Evolutionary conservation across 2,797 vertebrate genomes (phyloP).

Genomic region (Dicrostonyx torquatus): DNA sequence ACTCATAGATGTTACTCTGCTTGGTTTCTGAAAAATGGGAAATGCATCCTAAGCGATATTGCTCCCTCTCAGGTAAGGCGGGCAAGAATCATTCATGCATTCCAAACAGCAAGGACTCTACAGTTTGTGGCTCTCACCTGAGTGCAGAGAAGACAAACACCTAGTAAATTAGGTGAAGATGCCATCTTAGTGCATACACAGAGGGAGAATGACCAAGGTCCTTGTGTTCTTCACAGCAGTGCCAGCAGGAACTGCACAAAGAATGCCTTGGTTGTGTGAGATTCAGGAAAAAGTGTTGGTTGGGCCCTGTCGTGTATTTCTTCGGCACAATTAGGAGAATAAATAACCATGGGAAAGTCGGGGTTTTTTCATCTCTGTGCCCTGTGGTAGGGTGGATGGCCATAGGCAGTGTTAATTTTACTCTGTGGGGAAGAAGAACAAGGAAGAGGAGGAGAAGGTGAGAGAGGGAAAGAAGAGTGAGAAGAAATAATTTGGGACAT

Average conservation of each 20-base stretch:
- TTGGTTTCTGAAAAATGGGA: background rate
- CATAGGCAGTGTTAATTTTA: background rate
- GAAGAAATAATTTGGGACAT: background rate
- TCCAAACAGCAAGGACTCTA: background rate
- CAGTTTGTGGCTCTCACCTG: fast-evolving
- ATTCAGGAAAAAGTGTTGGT: background rate
- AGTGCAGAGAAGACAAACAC: too few relatives aligned
- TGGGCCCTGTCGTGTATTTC: fast-evolving
- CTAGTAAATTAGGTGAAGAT: background rate
- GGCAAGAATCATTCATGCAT: background rate
- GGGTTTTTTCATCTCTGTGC: background rate
- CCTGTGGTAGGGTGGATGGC: background rate
- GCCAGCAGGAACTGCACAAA: background rate
- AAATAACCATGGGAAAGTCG: background rate
- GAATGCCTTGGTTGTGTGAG: background rate
- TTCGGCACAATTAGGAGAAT: too few relatives aligned
- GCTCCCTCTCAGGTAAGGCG: background rate
- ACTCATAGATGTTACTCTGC: background rate
- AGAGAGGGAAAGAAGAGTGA: background rate
- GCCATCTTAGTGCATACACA: background rate
- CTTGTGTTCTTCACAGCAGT: background rate
- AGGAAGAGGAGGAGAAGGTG: background rate
- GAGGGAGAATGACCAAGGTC: background rate
- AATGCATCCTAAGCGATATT: background rate
- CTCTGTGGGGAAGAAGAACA: background rate